phyloP scores from a whole-genome alignment of 2,113 vertebrate genomes.

The Thunnus maccoyii region DNA sequence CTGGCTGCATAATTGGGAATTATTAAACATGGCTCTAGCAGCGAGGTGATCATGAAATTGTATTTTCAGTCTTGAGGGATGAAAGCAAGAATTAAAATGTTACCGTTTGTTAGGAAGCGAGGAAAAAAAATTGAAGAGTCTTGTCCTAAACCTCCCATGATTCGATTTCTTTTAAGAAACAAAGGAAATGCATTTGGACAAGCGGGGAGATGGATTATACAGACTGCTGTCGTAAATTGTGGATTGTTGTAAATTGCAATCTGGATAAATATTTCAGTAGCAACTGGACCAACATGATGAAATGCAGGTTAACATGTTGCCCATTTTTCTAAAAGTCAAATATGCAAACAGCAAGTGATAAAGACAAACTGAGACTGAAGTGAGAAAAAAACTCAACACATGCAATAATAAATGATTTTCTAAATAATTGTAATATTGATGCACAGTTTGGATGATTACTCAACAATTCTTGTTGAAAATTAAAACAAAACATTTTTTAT shows the following conservation, averaged over 20 bases:
- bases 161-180: slow-evolving; percentile 80
- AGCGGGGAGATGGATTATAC: slow-evolving; percentile 71
- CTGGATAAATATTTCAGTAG: slow-evolving; percentile 79
- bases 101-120: slow-evolving; percentile 69
- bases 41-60: slow-evolving; percentile 81
- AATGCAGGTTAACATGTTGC: slow-evolving; percentile 48
- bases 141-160: slow-evolving; percentile 78
- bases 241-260: slow-evolving; percentile 76
- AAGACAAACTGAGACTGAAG: slow-evolving; percentile 2
- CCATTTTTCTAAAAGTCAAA: slow-evolving; percentile 35
- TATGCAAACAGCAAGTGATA: slow-evolving; percentile 13
- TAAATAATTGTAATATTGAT: neutral
- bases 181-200: slow-evolving; percentile 82
- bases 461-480: neutral
- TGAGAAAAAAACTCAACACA: neutral
- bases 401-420: neutral
- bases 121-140: slow-evolving; percentile 63
- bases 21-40: slow-evolving; percentile 81
- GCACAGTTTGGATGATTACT: neutral
- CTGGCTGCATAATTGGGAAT: slow-evolving; percentile 83
- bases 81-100: slow-evolving; percentile 77
- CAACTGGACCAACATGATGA: slow-evolving; percentile 65
- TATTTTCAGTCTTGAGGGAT: slow-evolving; percentile 82
- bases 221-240: slow-evolving; percentile 71
- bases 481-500: neutral